Conservation (phyloP, 2,113 vertebrate species). For the Rhinolophus sinicus region DNA sequence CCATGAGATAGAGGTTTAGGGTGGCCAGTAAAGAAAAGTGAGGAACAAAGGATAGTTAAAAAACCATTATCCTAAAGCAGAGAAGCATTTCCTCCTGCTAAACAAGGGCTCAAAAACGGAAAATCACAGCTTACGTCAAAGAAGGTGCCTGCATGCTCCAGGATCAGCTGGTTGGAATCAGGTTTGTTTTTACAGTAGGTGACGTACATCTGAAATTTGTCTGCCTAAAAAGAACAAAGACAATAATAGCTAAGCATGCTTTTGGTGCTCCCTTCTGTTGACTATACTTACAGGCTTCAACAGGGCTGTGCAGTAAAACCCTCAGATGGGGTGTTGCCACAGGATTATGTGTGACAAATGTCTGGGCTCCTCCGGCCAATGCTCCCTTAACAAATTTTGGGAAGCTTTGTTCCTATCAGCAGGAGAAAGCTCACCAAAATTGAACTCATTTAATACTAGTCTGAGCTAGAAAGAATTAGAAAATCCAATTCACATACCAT, state of each 20-base stretch:
- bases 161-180: slow-evolving; percentile 97
- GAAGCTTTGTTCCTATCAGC: not conserved
- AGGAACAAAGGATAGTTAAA: not conserved
- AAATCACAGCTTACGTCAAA: slow-evolving; percentile 93
- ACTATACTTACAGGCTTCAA: not conserved
- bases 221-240: slow-evolving; percentile 90
- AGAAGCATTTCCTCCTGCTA: not conserved
- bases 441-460: not conserved
- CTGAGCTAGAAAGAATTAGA: not conserved
- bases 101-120: not conserved
- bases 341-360: not conserved
- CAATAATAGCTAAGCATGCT: slow-evolving; percentile 41
- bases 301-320: not conserved
- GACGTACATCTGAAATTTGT: slow-evolving; percentile 99
- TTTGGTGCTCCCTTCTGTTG: not conserved
- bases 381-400: not conserved
- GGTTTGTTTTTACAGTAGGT: slow-evolving; percentile 99
- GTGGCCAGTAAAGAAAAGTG: not conserved
- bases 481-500: not conserved
- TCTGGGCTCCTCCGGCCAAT: not conserved
- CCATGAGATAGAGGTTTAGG: not conserved
- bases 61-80: not conserved
- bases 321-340: not conserved
- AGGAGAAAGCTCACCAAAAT: not conserved
- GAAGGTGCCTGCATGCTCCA: slow-evolving; percentile 96